Conservation (phyloP, 2,113 vertebrate species). For the Rousettus leschenaultii region DNA sequence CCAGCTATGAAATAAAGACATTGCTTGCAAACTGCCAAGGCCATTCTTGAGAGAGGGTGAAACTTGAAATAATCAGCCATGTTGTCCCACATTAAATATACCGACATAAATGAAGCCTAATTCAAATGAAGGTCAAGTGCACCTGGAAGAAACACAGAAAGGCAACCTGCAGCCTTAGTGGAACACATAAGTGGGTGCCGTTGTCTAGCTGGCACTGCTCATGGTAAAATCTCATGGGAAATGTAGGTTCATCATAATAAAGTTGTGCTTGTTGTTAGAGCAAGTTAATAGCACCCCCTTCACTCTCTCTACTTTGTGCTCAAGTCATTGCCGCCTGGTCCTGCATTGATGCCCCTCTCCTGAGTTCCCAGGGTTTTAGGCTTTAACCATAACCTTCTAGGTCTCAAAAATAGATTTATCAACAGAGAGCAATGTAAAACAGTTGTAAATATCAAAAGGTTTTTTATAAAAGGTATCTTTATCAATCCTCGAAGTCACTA, state of each 20-base stretch:
- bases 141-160: background rate
- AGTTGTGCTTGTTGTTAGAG: background rate
- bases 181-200: background rate
- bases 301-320: background rate
- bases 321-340: background rate
- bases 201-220: background rate
- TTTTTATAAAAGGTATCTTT: background rate
- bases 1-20: conserved; percentile 11
- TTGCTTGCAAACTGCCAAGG: background rate
- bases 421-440: background rate
- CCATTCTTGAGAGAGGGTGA: background rate
- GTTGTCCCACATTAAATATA: background rate
- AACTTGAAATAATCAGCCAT: background rate
- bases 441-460: background rate
- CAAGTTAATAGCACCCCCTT: background rate
- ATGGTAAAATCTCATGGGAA: background rate
- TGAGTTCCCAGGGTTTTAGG: background rate
- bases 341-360: background rate
- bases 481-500: background rate
- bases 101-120: background rate
- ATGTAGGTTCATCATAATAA: background rate
- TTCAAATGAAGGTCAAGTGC: background rate
- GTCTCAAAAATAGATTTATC: background rate
- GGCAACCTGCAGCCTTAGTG: background rate
- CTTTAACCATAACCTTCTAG: background rate